These are phyloP conservation scores for Microtus ochrogaster DNA, from an alignment of 2,113 vertebrate species.

Conservation along the genomic window DNA sequence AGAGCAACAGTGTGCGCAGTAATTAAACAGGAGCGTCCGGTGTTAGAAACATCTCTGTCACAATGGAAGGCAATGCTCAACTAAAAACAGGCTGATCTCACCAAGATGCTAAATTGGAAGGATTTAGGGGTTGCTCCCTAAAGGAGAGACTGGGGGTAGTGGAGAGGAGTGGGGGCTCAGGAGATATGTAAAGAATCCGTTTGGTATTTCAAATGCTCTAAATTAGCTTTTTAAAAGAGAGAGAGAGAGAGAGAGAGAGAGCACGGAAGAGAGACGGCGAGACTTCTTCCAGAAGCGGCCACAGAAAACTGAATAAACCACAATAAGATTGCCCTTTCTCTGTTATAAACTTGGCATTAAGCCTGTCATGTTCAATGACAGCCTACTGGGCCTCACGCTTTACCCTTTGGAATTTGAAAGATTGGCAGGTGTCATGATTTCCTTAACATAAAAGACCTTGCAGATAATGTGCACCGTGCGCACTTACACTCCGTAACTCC, in stretches of 20 bases:
- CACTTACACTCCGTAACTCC: slow-evolving; percentile 85
- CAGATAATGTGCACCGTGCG: slow-evolving; percentile 86
- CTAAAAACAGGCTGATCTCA: slow-evolving; percentile 94
- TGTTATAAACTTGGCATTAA: slow-evolving; percentile 99
- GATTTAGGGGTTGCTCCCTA: slow-evolving; percentile 98
- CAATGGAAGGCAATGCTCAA: slow-evolving; percentile 97
- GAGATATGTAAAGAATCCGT: slow-evolving; percentile 99
- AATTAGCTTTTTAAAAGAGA: slow-evolving; percentile 92
- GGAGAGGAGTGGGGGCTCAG: slow-evolving; percentile 95
- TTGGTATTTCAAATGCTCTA: slow-evolving; percentile 99
- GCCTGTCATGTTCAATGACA: slow-evolving; percentile 99
- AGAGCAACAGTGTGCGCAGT: slow-evolving; percentile 95
- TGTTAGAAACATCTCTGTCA: slow-evolving; percentile 97
- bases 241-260: not conserved
- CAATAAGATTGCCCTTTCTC: slow-evolving; percentile 97
- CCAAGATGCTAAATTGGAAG: slow-evolving; percentile 99
- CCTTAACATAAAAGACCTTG: slow-evolving; percentile 89
- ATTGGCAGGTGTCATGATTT: slow-evolving; percentile 97
- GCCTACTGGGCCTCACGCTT: slow-evolving; percentile 95
- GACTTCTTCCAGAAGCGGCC: slow-evolving; percentile 94
- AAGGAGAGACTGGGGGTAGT: slow-evolving; percentile 92
- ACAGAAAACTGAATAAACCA: slow-evolving; percentile 99
- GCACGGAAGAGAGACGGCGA: slow-evolving; percentile 83
- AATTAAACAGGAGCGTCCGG: slow-evolving; percentile 99
- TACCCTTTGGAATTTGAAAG: slow-evolving; percentile 97